Conservation (phyloP, 2,113 vertebrate genomes). For the Muntiacus reevesi region DNA sequence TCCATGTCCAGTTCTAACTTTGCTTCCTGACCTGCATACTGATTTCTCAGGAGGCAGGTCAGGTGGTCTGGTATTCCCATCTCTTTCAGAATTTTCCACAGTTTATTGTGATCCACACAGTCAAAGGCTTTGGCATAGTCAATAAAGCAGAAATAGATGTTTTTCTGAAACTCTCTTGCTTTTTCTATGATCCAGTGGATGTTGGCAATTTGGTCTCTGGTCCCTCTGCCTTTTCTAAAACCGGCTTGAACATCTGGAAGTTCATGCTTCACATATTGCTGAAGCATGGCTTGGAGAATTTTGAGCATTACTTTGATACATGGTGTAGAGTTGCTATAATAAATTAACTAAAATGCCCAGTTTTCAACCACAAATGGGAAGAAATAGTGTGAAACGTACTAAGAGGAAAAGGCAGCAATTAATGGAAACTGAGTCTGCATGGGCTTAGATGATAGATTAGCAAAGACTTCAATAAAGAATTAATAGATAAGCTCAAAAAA, state of each 20-base stretch:
- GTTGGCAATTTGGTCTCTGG: background rate
- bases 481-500: background rate
- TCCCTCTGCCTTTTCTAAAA: background rate
- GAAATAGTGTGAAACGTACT: background rate
- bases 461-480: background rate
- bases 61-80: background rate
- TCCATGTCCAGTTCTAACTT: background rate
- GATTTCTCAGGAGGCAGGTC: background rate
- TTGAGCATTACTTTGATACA: background rate
- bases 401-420: background rate
- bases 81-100: background rate
- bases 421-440: background rate
- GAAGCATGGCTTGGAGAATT: background rate
- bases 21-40: background rate
- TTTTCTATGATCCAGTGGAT: accelerated
- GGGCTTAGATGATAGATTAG: background rate
- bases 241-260: background rate
- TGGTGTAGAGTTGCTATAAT: background rate
- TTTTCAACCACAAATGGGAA: background rate
- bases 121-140: background rate
- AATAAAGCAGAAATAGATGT: background rate
- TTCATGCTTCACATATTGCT: background rate
- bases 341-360: background rate
- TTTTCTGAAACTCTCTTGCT: background rate
- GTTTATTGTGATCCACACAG: background rate